Base-by-base conservation (phyloP, 2,113 vertebrate species). In the Takifugu flavidus region DNA sequence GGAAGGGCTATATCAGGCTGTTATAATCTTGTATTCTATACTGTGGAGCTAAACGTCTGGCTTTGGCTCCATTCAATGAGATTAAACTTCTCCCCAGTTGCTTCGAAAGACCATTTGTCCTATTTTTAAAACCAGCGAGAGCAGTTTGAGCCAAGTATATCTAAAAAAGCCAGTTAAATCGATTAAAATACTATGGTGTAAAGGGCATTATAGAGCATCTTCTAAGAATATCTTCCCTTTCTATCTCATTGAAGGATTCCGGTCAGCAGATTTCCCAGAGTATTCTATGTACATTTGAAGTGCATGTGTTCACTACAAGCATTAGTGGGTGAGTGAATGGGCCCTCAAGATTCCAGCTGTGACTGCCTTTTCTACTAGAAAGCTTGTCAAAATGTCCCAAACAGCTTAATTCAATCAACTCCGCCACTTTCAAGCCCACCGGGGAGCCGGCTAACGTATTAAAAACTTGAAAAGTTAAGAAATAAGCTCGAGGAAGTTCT, bases 21-120 rank as follows among this genome's bases (percentile, higher is more conserved):
- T 50, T 83, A 79, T 90, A 88, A 89, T 90, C 88, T 86, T 86
- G 87, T 89, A 86, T 89, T 80, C 82, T 83, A 67, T 73, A 79
- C 76, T 62, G 81, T 72, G 83, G 82, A 74, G 79, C 77, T 79
- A 77, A 82, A 87, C 59, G 74, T 72, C 82, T 73, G 77, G 75
- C 82, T 79, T 79, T 65, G 68, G 76, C 74, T 83, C 70, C 66
- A 56, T 83, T 84, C 80, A 81, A 84, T 85, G 78, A 78, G 82
- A 89, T 89, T 88, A 88, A 84, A 84, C 79, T 56, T 56, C 77
- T 75, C 81, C 79, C 68, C 29, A 42, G 63, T 72, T 80, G 78
- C 81, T 80, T 85, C 80, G 66, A 70, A 82, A 75, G 74, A 82
- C 72, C 70, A 82, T 77, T 85, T 84, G 70, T 79, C 66, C 83